phyloP scores from a whole-genome alignment of 2,113 vertebrate genomes.

The Todiramphus chloris region DNA sequence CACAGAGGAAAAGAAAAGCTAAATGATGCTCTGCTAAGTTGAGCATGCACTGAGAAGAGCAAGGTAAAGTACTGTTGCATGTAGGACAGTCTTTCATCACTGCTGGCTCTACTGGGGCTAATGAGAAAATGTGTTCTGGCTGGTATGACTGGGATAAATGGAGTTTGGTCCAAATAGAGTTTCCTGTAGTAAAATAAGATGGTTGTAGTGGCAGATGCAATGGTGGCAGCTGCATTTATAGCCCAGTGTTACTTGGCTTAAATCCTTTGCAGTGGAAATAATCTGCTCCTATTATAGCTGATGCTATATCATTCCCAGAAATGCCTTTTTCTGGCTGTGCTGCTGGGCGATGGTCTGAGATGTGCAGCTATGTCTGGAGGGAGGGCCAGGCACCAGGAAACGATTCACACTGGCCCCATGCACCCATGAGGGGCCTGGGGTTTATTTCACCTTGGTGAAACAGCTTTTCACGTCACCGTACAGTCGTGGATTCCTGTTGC shows the following conservation, averaged over 20 bases:
- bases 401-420: accelerated
- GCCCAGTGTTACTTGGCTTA: not conserved
- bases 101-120: not conserved
- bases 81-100: not conserved
- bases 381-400: not conserved
- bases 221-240: not conserved
- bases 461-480: not conserved
- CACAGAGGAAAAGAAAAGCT: not conserved
- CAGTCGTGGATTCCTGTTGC: not conserved
- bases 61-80: slow-evolving; percentile 5
- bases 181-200: not conserved
- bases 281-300: not conserved
- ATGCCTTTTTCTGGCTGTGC: not conserved
- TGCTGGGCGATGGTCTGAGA: not conserved
- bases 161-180: not conserved
- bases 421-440: accelerated
- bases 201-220: not conserved
- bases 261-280: not conserved
- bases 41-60: not conserved
- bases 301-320: not conserved
- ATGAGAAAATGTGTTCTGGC: slow-evolving; percentile 8
- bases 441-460: not conserved
- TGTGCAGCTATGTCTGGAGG: accelerated
- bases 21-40: not conserved
- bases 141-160: not conserved